Percentiles rank a stretch among this genome's conserved stretches.
These are phyloP conservation scores for Gadus macrocephalus DNA, from an alignment of 2,113 vertebrate species.

Conservation along the genomic window DNA sequence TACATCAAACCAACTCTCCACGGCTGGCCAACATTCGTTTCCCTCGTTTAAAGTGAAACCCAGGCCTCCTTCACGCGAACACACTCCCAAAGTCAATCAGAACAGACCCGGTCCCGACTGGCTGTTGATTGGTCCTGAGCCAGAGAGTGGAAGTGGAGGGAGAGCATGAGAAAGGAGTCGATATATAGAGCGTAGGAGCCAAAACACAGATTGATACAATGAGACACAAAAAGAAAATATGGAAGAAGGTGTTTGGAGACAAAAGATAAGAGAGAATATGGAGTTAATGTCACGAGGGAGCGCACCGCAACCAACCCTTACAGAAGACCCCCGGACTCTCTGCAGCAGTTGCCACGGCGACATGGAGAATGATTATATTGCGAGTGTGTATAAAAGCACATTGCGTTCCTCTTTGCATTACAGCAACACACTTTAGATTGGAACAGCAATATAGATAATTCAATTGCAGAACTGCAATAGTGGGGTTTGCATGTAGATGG, in stretches of 20 bases:
- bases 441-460: slow-evolving; percentile 9
- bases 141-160: not conserved
- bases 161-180: slow-evolving; percentile 1
- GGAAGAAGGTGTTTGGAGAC: not conserved
- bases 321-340: slow-evolving; percentile 15
- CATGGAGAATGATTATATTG: slow-evolving; percentile 22
- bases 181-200: not conserved
- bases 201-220: slow-evolving; percentile 4
- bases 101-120: slow-evolving; percentile 10
- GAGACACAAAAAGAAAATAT: not conserved
- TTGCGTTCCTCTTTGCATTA: not conserved
- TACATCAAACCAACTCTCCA: not conserved
- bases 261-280: not conserved
- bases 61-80: not conserved
- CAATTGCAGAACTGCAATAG: not conserved
- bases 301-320: slow-evolving; percentile 23
- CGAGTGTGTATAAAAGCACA: not conserved
- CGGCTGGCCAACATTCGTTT: not conserved
- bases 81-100: slow-evolving; percentile 4
- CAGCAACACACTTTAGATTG: not conserved
- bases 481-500: too few species aligned
- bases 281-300: slow-evolving; percentile 31
- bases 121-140: slow-evolving; percentile 16
- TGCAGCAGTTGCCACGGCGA: slow-evolving; percentile 56
- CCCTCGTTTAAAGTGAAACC: not conserved